These are phyloP conservation scores for Aurelia aurita DNA, from an alignment of 30 jellyfish, hydroid and myxozoan genomes.

Conservation along the genomic window DNA sequence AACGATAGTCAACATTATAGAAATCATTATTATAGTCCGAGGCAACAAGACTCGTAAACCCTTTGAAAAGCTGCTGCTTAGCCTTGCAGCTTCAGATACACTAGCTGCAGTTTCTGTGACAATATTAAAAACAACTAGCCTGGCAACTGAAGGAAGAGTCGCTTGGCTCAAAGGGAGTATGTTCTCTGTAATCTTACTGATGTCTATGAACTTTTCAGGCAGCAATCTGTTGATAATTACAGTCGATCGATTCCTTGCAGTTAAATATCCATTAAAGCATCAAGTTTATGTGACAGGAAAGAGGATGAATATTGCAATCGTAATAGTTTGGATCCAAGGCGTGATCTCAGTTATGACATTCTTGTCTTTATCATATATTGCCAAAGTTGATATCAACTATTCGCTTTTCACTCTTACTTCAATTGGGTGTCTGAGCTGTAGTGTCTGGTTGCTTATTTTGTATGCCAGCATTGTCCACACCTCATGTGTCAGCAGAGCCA, in stretches of 20 bases:
- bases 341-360: background rate
- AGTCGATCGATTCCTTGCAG: constrained; percentile 31
- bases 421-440: no score
- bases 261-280: constrained; percentile 26
- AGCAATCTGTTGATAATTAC: background rate
- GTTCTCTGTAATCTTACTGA: background rate
- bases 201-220: constrained; percentile 3
- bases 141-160: background rate
- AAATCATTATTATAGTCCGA: no score
- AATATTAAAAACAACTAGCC: background rate
- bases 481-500: no score
- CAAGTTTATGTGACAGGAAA: constrained; percentile 6
- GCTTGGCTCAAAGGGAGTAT: background rate
- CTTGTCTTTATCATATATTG: background rate
- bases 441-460: no score
- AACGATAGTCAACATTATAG: no score
- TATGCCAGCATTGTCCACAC: no score
- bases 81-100: constrained; percentile 26
- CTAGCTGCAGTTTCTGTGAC: constrained; percentile 12
- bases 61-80: background rate
- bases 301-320: background rate
- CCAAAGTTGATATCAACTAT: no score
- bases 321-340: background rate
- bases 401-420: no score
- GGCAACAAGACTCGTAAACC: no score